These are phyloP conservation scores for Hemibagrus guttatus DNA, from an alignment of 2,797 vertebrate species.

Conservation along the genomic window DNA sequence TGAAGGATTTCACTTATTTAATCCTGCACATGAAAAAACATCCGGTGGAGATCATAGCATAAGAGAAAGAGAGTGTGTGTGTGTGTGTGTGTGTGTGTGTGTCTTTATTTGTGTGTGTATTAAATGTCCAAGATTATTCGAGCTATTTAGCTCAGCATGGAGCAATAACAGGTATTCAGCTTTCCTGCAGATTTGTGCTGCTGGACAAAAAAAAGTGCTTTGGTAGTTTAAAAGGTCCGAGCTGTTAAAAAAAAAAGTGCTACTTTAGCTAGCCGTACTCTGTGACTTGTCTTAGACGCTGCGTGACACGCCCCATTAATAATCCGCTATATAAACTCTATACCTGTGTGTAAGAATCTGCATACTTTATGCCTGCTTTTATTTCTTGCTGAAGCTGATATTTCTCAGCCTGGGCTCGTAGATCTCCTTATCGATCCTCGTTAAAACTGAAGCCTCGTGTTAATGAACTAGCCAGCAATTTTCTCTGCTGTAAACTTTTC, in stretches of 20 bases:
- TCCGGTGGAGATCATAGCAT: background rate
- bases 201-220: slow-evolving; percentile 34
- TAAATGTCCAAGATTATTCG: background rate
- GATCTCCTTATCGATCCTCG: slow-evolving; percentile 31
- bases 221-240: slow-evolving; percentile 14
- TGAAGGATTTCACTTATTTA: slow-evolving; percentile 18
- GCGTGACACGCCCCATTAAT: slow-evolving; percentile 12
- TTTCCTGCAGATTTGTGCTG: background rate
- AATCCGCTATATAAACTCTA: slow-evolving; percentile 10
- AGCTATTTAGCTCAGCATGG: background rate
- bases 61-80: too few relatives aligned
- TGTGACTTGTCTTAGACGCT: slow-evolving; percentile 42
- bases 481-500: background rate
- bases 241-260: slow-evolving; percentile 36
- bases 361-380: slow-evolving; percentile 18
- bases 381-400: slow-evolving; percentile 6
- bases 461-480: slow-evolving; percentile 19
- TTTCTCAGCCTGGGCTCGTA: background rate
- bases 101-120: background rate
- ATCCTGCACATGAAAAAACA: background rate
- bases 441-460: slow-evolving; percentile 26
- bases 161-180: background rate
- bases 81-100: background rate
- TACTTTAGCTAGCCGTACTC: slow-evolving; percentile 9
- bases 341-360: slow-evolving; percentile 14